These are phyloP conservation scores for Hecatera dysodea DNA, from an alignment of 2,888 invertebrate species.

Conservation along the genomic window DNA sequence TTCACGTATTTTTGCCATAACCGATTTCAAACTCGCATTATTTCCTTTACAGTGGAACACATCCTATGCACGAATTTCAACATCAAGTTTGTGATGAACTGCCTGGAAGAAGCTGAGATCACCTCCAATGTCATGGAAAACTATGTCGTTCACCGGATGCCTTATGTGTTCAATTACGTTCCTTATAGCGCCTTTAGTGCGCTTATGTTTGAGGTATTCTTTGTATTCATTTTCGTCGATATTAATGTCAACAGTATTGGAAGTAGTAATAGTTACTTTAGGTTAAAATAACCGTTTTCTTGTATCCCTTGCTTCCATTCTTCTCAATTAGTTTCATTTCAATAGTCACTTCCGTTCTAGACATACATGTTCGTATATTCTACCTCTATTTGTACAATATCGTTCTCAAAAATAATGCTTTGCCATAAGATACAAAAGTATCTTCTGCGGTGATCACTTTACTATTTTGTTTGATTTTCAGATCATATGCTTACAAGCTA, in stretches of 20 bases:
- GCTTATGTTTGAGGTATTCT: conserved; percentile 60
- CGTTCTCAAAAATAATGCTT: neutral
- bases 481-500: conserved; percentile 65
- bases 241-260: neutral
- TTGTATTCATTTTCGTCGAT: conserved; percentile 4
- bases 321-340: too few species aligned
- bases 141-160: conserved; percentile 57
- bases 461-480: conserved; percentile 43
- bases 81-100: conserved; percentile 64
- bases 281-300: too few species aligned
- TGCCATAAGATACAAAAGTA: too few species aligned
- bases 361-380: too few species aligned
- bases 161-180: conserved; percentile 63
- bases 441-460: neutral
- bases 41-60: conserved; percentile 73
- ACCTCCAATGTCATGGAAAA: conserved; percentile 54
- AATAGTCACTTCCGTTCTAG: too few species aligned
- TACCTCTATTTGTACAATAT: too few species aligned
- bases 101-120: conserved; percentile 53
- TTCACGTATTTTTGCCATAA: too few species aligned
- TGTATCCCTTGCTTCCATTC: too few species aligned
- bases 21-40: neutral
- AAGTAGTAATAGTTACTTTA: neutral
- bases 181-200: conserved; percentile 53
- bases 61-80: conserved; percentile 65